Evolutionary conservation across 1,140 invertebrate genomes (phyloP).

Genomic region (Teleogryllus occipitalis): DNA sequence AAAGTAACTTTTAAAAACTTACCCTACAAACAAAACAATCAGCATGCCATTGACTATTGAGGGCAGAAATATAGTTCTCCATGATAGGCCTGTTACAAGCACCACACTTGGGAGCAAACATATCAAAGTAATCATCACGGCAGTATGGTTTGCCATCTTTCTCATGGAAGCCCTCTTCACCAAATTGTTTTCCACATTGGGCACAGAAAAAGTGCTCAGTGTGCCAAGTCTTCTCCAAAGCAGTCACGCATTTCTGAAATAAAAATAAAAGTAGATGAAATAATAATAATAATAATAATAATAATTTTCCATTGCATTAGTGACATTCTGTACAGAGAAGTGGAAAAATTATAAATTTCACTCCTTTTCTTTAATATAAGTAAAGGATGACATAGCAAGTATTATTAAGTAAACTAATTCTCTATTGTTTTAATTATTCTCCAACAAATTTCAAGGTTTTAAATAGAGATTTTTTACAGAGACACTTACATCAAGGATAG

Average conservation of each 20-base stretch:
- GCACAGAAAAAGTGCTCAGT: constrained; percentile 99
- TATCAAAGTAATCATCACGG: constrained; percentile 91
- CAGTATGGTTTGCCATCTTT: constrained; percentile 91
- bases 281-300: background rate
- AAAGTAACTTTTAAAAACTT: constrained; percentile 39
- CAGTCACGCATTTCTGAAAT: constrained; percentile 96
- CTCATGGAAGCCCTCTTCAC: constrained; percentile 94
- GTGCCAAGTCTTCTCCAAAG: constrained; percentile 97
- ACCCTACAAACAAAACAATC: constrained; percentile 99
- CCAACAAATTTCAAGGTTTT: no score
- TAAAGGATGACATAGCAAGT: no score
- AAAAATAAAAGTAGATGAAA: constrained; percentile 24
- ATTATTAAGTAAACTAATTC: no score
- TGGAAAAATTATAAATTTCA: no score
- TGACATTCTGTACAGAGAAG: no score
- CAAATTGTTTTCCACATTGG: constrained; percentile 93
- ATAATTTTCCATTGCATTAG: background rate
- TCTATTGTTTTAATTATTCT: no score
- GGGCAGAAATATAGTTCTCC: constrained; percentile 97
- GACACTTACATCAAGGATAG: constrained; percentile 86
- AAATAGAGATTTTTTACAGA: no score
- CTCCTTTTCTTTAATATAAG: no score
- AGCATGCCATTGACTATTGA: constrained; percentile 98
- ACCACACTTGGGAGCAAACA: constrained; percentile 98
- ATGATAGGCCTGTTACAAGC: constrained; percentile 95